These are phyloP conservation scores for Cherax destructor DNA, from an alignment of 1,140 invertebrate species.

Conservation along the genomic window DNA sequence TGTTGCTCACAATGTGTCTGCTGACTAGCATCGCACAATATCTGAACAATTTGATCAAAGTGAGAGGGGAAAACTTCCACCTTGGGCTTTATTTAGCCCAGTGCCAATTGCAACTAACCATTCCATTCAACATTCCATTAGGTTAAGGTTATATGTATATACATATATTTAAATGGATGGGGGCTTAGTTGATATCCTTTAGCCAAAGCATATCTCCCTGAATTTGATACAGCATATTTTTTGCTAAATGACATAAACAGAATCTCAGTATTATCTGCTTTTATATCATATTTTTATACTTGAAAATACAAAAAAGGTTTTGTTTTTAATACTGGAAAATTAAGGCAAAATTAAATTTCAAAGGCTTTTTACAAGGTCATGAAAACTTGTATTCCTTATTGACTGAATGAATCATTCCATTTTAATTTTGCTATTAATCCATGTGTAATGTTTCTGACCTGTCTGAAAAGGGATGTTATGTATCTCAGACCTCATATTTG, in stretches of 20 bases:
- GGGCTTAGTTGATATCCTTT: constrained; percentile 36
- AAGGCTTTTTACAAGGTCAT: too few relatives aligned
- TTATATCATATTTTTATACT: background rate
- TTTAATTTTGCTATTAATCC: background rate
- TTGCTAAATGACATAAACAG: constrained; percentile 9
- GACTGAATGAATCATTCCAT: background rate
- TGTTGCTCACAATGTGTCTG: constrained; percentile 50
- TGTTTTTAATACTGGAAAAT: background rate
- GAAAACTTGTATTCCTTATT: background rate
- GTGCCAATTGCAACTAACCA: constrained; percentile 63
- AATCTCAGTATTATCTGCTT: constrained; percentile 56
- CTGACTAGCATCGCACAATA: constrained; percentile 11
- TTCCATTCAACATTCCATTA: constrained; percentile 66
- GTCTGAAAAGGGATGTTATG: background rate
- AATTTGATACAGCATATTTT: background rate
- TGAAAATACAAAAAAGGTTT: background rate
- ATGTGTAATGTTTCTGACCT: background rate
- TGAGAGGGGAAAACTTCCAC: constrained; percentile 6
- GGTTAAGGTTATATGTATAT: constrained; percentile 38
- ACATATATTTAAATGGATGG: constrained; percentile 49
- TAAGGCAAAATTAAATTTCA: too few relatives aligned
- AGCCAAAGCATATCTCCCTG: constrained; percentile 41
- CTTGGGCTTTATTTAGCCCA: constrained; percentile 21
- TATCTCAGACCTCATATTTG: background rate
- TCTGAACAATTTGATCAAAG: background rate